Base-by-base conservation (phyloP, 2,113 vertebrate species). In the Hymenochirus boettgeri region DNA sequence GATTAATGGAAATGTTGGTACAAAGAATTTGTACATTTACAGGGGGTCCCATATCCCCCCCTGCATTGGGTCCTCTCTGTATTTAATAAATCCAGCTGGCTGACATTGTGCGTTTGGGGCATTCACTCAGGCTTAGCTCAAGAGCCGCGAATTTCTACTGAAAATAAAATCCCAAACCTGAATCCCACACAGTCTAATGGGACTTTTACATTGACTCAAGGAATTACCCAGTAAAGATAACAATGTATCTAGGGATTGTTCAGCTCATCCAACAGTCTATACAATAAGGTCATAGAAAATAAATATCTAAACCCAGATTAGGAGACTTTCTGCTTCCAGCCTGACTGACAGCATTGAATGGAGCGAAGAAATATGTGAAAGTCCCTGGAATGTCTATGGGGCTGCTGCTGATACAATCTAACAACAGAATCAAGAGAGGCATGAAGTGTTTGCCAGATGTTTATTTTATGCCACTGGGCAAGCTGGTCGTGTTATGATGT, bases 221-320 rank as follows among this genome's bases (percentile, higher is more conserved):
- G 63, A 51, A 58, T 66, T 58, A 47, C 25, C 23, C 45, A 45
- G 39, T 57, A 65, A 50, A 65, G 56, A 65, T 48, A 65, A 57
- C 45, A 55, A 57, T 35, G n/a, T 45, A 3, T 57, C 25, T 55
- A 46, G 62, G 55, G 56, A 65, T 65, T 33, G 35, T 27, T 55
- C 17, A 23, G 35, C 46, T 24, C 60, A 62, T 51, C 47, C 60
- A 52, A 46, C 22, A 62, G 52, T 46, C 26, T 51, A 62, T 33
- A 62, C 60, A 62, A 62, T 24, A 25, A 62, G 48, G 50, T 23
- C 23, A 35, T 33, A 63, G 48, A 63, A 48, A 63, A 63, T 35
- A 29, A 17, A 62, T 33, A 19, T n/a, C 25, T 21, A 54, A 48
- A 63, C 26, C 39, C 51, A 23, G n/a, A 50, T 48, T 10, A 22